Conservation (phyloP, 1,140 invertebrate species). For the Venustaconcha ellipsiformis region DNA sequence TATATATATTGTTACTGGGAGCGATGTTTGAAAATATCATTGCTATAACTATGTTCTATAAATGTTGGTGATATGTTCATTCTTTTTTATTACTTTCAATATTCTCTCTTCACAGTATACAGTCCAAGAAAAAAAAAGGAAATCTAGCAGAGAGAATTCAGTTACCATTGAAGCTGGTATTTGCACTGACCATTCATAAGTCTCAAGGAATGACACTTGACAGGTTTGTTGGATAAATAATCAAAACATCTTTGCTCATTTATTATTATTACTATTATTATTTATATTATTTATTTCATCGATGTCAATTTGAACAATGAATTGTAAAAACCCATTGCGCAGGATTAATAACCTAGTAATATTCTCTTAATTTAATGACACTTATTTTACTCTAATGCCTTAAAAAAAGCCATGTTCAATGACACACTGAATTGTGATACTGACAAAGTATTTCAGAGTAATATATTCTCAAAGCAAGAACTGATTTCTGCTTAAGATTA, state of each 20-base stretch:
- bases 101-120: slow-evolving; percentile 3
- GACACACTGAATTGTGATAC: too few species aligned
- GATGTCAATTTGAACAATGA: not conserved
- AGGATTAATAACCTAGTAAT: not conserved
- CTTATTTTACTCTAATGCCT: too few species aligned
- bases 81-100: too few species aligned
- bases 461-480: too few species aligned
- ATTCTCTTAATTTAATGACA: not conserved
- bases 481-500: too few species aligned
- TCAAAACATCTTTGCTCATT: too few species aligned
- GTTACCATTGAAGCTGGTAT: slow-evolving; percentile 3
- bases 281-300: not conserved
- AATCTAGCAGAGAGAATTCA: slow-evolving; percentile 5
- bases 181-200: slow-evolving; percentile 19
- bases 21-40: too few species aligned
- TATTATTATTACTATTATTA: not conserved
- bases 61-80: too few species aligned
- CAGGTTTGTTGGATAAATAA: not conserved
- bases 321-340: not conserved
- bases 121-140: not conserved
- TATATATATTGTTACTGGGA: too few species aligned
- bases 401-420: too few species aligned
- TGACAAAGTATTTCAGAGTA: too few species aligned
- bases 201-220: slow-evolving; percentile 19
- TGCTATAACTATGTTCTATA: too few species aligned